Conservation (phyloP, 64 coral and sea anemone species). For the Montipora efflorescens region DNA sequence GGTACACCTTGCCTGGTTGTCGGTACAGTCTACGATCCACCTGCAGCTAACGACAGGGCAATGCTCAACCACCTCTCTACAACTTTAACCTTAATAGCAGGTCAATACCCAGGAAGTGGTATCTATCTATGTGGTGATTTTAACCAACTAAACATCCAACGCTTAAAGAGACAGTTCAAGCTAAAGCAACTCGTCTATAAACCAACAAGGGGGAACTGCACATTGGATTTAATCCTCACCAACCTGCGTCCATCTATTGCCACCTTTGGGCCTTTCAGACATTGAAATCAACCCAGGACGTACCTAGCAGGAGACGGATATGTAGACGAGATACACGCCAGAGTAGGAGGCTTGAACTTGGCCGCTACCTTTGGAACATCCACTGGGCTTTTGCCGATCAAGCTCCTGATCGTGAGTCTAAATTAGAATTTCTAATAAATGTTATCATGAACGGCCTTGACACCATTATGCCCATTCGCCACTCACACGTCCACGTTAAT, state of each 20-base stretch:
- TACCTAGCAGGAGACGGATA: neutral
- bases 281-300: neutral
- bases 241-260: neutral
- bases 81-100: constrained; percentile 1
- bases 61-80: neutral
- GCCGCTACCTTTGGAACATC: no score
- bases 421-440: no score
- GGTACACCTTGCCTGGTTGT: no score
- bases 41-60: neutral
- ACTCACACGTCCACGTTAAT: no score
- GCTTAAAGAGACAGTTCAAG: neutral
- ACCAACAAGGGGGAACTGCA: neutral
- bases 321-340: neutral
- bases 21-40: no score
- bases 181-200: no score
- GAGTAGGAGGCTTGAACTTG: neutral
- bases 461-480: no score
- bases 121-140: constrained; percentile 19
- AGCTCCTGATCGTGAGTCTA: no score
- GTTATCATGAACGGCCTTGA: no score
- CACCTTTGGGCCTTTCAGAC: constrained; percentile 5
- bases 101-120: neutral
- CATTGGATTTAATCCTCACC: neutral
- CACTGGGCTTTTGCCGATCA: neutral
- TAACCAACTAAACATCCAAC: constrained; percentile 16